phyloP scores from a whole-genome alignment of 2,797 vertebrate genomes.

The Monodelphis domestica region DNA sequence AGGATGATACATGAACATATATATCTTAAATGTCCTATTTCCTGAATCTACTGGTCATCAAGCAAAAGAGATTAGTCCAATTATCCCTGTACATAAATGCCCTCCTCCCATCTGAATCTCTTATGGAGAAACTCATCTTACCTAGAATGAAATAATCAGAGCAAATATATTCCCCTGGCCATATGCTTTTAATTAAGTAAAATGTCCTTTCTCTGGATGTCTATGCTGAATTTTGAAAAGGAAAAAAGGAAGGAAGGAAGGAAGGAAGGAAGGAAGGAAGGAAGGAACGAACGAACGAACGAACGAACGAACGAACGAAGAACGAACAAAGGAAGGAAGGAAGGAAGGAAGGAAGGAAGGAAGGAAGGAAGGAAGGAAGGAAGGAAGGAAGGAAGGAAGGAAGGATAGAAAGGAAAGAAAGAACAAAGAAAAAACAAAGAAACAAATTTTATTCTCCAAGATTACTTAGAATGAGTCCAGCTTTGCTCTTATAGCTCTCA shows the following conservation, averaged over 20 bases:
- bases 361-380: no score
- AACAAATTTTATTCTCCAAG: background rate
- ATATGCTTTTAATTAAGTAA: background rate
- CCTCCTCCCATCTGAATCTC: background rate
- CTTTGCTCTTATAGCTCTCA: background rate
- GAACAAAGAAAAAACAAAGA: no score
- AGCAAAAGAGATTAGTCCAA: background rate
- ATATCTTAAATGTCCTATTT: background rate
- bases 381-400: no score
- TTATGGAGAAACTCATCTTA: background rate
- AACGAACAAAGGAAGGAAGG: no score
- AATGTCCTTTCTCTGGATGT: background rate
- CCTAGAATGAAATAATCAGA: background rate
- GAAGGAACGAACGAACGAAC: no score
- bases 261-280: no score
- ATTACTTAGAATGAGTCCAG: background rate
- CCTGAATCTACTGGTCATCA: background rate
- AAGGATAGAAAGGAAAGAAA: no score
- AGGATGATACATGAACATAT: background rate
- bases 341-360: no score
- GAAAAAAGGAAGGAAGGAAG: background rate
- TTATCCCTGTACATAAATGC: background rate
- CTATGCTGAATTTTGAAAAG: background rate
- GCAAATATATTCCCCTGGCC: background rate
- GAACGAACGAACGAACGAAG: no score